Conservation (phyloP, 2,113 vertebrate genomes). For the Anser brachyrhynchus region DNA sequence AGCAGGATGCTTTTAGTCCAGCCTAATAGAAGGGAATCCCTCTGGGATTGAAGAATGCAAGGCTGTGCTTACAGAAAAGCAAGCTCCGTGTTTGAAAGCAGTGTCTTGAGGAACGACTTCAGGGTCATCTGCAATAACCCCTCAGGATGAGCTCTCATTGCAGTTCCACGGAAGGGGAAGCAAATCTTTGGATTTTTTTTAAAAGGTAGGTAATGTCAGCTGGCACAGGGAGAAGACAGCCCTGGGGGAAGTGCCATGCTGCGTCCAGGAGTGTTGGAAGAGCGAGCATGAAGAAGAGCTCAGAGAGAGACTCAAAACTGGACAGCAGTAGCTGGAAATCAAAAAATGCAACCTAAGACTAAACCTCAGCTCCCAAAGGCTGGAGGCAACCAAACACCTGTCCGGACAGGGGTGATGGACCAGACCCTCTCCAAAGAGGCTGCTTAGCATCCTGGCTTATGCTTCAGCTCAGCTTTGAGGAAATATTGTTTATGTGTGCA, state of each 20-base stretch:
- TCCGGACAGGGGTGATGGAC: neutral
- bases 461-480: neutral
- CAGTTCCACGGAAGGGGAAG: neutral
- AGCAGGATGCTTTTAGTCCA: constrained; percentile 54
- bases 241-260: neutral
- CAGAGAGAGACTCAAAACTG: neutral
- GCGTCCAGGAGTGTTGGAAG: neutral
- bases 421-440: neutral
- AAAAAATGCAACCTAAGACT: neutral
- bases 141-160: neutral
- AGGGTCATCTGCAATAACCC: constrained; percentile 41
- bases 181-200: neutral
- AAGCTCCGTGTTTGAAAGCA: constrained; percentile 10
- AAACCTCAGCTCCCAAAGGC: neutral
- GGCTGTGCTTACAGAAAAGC: constrained; percentile 6
- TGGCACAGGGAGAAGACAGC: neutral
- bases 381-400: neutral
- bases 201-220: neutral
- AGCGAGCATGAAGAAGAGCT: neutral
- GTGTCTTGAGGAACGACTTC: neutral
- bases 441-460: neutral
- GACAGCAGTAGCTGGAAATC: neutral
- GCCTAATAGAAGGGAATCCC: constrained; percentile 43
- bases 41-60: constrained; percentile 11
- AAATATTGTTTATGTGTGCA: neutral